phyloP scores from a whole-genome alignment of 2,797 vertebrate species.

The Acipenser ruthenus region DNA sequence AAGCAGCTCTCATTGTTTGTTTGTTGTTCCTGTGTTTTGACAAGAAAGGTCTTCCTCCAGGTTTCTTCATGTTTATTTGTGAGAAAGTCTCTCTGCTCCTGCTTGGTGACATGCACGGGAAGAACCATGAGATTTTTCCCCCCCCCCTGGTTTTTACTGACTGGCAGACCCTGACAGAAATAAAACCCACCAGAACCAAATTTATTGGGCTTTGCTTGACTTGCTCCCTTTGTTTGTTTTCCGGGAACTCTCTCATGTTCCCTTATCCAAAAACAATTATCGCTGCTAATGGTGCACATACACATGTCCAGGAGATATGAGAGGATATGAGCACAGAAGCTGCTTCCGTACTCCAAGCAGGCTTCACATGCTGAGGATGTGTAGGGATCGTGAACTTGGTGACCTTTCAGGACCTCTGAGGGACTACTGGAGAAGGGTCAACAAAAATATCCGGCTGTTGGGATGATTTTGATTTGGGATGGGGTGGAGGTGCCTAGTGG shows the following conservation, averaged over 20 bases:
- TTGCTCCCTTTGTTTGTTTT: not conserved
- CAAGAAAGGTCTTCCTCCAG: not conserved
- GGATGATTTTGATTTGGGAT: conserved; percentile 11
- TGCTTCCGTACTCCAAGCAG: not conserved
- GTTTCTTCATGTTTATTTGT: conserved; percentile 1
- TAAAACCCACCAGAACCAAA: not conserved
- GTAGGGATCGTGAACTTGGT: conserved; percentile 41
- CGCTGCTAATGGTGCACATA: not conserved
- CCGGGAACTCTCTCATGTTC: conserved; percentile 23
- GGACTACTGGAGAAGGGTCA: conserved; percentile 29
- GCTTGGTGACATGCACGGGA: conserved; percentile 5
- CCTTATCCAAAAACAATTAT: conserved; percentile 33
- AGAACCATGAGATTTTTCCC: conserved; percentile 20
- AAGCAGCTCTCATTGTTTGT: conserved; percentile 16
- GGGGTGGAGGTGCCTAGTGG: conserved; percentile 8
- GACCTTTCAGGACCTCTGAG: conserved; percentile 29
- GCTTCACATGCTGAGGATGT: not conserved
- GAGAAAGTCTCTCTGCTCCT: conserved; percentile 14
- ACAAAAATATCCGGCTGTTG: conserved; percentile 44
- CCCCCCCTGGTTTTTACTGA: conserved; percentile 20
- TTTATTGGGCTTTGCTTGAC: conserved; percentile 8
- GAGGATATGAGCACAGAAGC: conserved; percentile 4
- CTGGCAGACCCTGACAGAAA: conserved; percentile 7
- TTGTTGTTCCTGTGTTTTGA: conserved; percentile 7
- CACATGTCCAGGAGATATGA: not conserved